These are phyloP conservation scores for Tadarida brasiliensis DNA, from an alignment of 2,797 vertebrate species.

Conservation along the genomic window DNA sequence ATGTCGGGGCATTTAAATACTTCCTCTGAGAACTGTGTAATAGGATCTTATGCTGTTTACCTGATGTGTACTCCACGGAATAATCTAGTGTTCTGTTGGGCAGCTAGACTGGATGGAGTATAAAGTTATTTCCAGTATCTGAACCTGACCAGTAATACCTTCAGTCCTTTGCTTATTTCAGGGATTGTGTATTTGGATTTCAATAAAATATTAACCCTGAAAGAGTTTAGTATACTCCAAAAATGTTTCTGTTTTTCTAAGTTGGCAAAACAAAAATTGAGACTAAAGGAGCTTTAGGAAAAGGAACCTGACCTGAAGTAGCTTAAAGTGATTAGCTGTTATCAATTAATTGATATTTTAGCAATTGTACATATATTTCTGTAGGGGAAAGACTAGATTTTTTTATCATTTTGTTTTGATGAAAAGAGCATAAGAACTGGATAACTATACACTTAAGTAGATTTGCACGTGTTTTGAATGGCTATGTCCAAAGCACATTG, in stretches of 20 bases:
- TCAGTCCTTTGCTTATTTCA: slow-evolving; percentile 42
- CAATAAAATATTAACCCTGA: slow-evolving; percentile 42
- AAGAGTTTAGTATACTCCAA: not conserved
- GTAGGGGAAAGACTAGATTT: not conserved
- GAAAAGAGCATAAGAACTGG: not conserved
- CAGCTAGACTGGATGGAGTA: not conserved
- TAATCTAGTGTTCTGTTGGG: slow-evolving; percentile 9
- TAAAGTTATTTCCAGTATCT: slow-evolving; percentile 36
- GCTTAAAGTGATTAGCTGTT: not conserved
- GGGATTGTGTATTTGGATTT: slow-evolving; percentile 23
- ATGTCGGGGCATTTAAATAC: slow-evolving; percentile 52
- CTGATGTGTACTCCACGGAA: slow-evolving; percentile 8
- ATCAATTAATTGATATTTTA: slow-evolving; percentile 33
- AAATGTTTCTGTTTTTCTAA: not conserved
- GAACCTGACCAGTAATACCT: slow-evolving; percentile 29
- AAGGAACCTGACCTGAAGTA: not conserved
- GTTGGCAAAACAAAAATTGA: slow-evolving; percentile 17
- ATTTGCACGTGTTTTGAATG: slow-evolving; percentile 36
- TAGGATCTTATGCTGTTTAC: slow-evolving; percentile 47
- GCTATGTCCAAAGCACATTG: not conserved
- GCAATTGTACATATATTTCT: not conserved
- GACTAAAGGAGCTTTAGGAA: slow-evolving; percentile 3
- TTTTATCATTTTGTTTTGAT: slow-evolving; percentile 26
- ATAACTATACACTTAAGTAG: not conserved
- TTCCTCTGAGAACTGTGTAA: slow-evolving; percentile 63